Conservation (phyloP, 2,888 invertebrate genomes). For the Xestia c-nigrum region DNA sequence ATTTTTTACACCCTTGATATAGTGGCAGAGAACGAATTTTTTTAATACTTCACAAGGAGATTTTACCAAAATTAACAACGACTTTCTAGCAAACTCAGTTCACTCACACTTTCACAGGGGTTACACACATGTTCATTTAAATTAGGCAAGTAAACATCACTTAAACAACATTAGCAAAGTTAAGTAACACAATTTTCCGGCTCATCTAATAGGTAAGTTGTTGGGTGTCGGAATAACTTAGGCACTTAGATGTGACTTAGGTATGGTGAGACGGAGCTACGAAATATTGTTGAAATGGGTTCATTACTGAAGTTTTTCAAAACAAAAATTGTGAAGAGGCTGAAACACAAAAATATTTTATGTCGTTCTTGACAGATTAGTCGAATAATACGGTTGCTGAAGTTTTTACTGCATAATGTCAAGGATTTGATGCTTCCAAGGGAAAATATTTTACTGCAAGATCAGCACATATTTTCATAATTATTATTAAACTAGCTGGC, state of each 20-base stretch:
- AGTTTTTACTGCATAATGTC: no score
- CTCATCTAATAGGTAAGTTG: constrained; percentile 62
- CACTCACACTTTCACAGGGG: not conserved
- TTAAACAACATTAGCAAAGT: constrained; percentile 52
- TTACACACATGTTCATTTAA: constrained; percentile 41
- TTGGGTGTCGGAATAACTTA: constrained; percentile 52
- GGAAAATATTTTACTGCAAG: no score
- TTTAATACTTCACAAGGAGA: not conserved
- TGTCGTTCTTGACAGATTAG: not conserved
- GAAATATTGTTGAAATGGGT: constrained; percentile 24
- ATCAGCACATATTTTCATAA: no score
- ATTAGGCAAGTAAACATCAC: constrained; percentile 54
- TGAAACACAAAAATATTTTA: not conserved
- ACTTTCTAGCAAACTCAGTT: no score
- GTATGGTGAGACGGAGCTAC: constrained; percentile 1
- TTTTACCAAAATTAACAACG: not conserved
- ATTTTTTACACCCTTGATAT: no score
- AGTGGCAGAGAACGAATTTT: no score
- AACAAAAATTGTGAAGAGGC: not conserved
- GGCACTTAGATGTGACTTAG: constrained; percentile 30
- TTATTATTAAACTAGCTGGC: no score
- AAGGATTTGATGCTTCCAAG: no score
- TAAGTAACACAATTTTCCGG: constrained; percentile 59
- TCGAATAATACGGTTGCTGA: not conserved
- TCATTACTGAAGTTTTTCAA: not conserved